Conservation (phyloP, 2,888 invertebrate species). For the Norana najaformis region DNA sequence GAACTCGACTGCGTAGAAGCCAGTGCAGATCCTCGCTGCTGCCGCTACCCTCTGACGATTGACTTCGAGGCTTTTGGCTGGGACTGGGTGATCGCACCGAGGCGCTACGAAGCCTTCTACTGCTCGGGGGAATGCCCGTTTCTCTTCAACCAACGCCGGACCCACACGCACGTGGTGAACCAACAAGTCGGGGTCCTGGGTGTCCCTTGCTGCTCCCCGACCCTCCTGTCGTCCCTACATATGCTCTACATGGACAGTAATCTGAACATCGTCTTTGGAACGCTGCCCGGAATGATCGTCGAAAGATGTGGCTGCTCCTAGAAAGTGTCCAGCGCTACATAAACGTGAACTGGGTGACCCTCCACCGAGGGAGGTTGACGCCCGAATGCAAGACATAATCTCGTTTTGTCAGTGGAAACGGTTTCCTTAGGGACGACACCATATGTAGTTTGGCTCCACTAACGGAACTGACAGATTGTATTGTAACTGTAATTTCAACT, state of each 20-base stretch:
- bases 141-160: conserved; percentile 62
- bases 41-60: conserved; percentile 87
- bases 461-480: no score
- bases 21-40: conserved; percentile 79
- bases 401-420: neutral
- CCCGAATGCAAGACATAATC: no score
- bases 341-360: no score
- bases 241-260: conserved; percentile 32
- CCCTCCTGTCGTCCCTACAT: conserved; percentile 56
- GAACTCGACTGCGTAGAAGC: conserved; percentile 31
- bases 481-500: no score
- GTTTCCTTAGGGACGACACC: neutral
- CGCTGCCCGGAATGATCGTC: conserved; percentile 39
- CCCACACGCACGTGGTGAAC: conserved; percentile 63
- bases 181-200: conserved; percentile 69
- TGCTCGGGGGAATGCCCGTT: conserved; percentile 92
- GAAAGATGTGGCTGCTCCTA: conserved; percentile 35
- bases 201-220: conserved; percentile 89
- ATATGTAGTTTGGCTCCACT: neutral
- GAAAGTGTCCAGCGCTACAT: neutral
- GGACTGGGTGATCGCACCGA: conserved; percentile 97
- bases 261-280: conserved; percentile 27
- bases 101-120: conserved; percentile 90
- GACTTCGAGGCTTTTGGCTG: conserved; percentile 94
- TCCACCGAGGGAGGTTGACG: neutral